Evolutionary conservation across 2,113 vertebrate genomes (phyloP).

Genomic region (Erythrolamprus reginae): DNA sequence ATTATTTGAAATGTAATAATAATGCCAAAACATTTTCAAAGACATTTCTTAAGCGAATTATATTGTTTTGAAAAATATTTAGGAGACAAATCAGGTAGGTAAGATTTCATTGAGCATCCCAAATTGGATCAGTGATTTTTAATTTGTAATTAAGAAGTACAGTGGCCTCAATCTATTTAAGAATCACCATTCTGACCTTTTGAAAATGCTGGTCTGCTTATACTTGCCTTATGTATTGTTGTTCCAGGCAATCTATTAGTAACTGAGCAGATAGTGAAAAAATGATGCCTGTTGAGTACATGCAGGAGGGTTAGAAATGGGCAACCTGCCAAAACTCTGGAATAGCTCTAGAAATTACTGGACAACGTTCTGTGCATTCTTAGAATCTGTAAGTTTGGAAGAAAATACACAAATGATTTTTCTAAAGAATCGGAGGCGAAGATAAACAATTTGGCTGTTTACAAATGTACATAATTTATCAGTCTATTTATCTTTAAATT

Average conservation of each 20-base stretch:
- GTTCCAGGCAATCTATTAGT: neutral
- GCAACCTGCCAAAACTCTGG: neutral
- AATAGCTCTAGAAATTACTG: neutral
- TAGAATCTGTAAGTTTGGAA: neutral
- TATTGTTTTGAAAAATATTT: constrained; percentile 5
- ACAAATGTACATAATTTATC: neutral
- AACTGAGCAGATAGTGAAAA: neutral
- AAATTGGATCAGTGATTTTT: neutral
- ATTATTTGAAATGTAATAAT: neutral
- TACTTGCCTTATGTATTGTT: neutral
- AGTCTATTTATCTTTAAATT: neutral
- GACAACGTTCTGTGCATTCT: neutral
- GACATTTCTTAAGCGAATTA: neutral
- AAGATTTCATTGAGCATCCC: neutral
- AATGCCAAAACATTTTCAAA: neutral
- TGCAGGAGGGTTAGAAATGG: neutral
- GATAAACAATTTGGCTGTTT: neutral
- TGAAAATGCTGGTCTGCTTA: neutral
- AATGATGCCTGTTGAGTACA: neutral
- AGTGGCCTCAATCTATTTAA: neutral
- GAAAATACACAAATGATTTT: neutral
- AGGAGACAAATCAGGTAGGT: neutral
- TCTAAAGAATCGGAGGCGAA: neutral
- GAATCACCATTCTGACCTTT: neutral
- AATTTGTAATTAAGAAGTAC: neutral